These are phyloP conservation scores for Myocastor coypus DNA, from an alignment of 2,113 vertebrate genomes.

Conservation along the genomic window DNA sequence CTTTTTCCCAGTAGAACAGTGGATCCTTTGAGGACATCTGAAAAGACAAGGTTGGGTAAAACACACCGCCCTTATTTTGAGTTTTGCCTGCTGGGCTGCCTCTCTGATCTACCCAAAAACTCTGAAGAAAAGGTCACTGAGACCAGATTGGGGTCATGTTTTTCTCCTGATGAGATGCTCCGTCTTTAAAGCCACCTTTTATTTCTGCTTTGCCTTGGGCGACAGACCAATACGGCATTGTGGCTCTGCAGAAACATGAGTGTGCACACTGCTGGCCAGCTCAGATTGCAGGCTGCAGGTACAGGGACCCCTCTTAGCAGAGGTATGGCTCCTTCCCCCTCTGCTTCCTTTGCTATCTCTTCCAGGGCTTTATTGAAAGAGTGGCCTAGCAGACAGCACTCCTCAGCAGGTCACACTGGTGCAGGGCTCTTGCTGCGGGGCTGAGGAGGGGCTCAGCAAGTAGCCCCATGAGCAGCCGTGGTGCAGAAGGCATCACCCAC, in stretches of 20 bases:
- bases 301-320: background rate
- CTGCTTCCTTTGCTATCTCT: background rate
- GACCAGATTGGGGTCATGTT: background rate
- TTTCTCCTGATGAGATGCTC: background rate
- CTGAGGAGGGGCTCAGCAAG: background rate
- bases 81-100: background rate
- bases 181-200: background rate
- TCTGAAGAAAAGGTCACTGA: background rate
- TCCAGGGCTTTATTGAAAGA: background rate
- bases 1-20: too few relatives aligned
- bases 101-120: background rate
- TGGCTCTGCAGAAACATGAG: background rate
- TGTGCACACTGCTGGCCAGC: background rate
- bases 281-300: background rate
- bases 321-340: background rate
- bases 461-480: rapidly evolving
- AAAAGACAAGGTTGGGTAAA: background rate
- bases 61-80: background rate
- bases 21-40: background rate
- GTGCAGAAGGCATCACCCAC: rapidly evolving
- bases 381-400: rapidly evolving
- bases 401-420: background rate
- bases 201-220: background rate
- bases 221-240: background rate
- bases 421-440: background rate